A percentile compares a stretch with the other conserved stretches of the same genome.
phyloP scores from a whole-genome alignment of 2,797 vertebrate species.

The Anabacerthia variegaticeps region DNA sequence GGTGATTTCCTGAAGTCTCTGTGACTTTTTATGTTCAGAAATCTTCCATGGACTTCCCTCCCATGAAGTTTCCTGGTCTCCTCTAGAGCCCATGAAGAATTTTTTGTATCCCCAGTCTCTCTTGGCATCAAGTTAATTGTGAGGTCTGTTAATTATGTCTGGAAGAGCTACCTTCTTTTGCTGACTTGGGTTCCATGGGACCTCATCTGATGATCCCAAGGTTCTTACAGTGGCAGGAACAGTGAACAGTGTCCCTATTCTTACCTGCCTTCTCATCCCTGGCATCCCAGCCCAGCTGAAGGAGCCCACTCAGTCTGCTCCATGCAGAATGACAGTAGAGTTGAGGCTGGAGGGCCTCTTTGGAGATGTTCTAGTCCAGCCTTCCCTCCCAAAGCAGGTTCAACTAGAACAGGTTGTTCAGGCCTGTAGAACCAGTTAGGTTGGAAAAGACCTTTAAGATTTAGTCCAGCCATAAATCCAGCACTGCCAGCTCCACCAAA shows the following conservation, averaged over 20 bases:
- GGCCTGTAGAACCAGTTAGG: background rate
- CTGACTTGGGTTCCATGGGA: background rate
- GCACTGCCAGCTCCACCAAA: background rate
- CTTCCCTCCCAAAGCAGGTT: background rate
- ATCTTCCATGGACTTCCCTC: background rate
- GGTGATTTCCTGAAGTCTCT: background rate
- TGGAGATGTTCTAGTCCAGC: background rate
- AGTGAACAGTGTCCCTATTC: background rate
- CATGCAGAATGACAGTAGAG: background rate
- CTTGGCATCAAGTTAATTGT: background rate
- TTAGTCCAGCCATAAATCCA: background rate
- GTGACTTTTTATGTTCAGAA: background rate
- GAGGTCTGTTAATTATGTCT: background rate
- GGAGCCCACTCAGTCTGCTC: background rate
- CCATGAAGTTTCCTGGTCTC: background rate
- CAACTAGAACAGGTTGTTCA: background rate
- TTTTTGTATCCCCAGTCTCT: background rate
- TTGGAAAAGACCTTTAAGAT: background rate
- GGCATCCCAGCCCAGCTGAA: background rate
- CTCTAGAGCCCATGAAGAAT: background rate
- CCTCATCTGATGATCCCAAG: background rate
- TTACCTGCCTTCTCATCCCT: background rate
- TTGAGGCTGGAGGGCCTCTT: background rate
- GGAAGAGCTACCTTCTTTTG: background rate
- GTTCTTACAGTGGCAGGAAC: background rate